Percentiles rank a stretch among this genome's conserved stretches.
These are phyloP conservation scores for Liolophura sinensis DNA, from an alignment of 1,140 invertebrate genomes.

Conservation along the genomic window DNA sequence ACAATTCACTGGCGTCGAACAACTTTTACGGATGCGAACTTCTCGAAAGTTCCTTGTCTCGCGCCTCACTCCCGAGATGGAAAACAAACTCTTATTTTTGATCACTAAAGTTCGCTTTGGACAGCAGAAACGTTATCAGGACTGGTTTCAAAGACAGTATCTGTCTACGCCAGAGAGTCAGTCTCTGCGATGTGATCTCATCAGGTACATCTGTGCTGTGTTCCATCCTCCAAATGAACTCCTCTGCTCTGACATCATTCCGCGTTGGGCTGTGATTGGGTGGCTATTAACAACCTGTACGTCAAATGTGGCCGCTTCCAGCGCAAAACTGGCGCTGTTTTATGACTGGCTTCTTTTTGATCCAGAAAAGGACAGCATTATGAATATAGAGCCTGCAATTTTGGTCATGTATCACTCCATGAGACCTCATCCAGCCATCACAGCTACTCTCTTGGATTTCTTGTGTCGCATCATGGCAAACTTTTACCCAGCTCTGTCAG, in stretches of 20 bases:
- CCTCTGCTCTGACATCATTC: constrained; percentile 96
- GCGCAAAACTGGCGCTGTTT: constrained; percentile 94
- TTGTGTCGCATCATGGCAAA: constrained; percentile 93
- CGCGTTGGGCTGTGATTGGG: constrained; percentile 97
- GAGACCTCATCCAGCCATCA: constrained; percentile 92
- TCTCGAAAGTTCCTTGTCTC: constrained; percentile 89
- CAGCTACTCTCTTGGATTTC: constrained; percentile 92
- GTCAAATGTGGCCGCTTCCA: constrained; percentile 86
- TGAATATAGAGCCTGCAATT: constrained; percentile 99
- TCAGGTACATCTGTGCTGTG: constrained; percentile 95
- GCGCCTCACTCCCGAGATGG: constrained; percentile 95
- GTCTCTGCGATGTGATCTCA: constrained; percentile 89
- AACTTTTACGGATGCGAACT: constrained; percentile 86
- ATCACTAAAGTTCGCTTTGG: constrained; percentile 90
- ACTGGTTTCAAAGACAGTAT: constrained; percentile 98
- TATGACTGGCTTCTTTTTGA: constrained; percentile 99
- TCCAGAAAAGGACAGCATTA: constrained; percentile 94
- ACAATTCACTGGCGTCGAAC: constrained; percentile 80
- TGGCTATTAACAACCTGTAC: constrained; percentile 97
- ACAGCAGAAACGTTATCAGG: constrained; percentile 97
- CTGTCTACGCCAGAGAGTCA: constrained; percentile 96
- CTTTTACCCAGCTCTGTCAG: constrained; percentile 82
- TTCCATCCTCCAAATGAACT: constrained; percentile 98
- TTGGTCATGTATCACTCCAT: constrained; percentile 98
- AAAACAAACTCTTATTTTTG: constrained; percentile 90